phyloP scores from a whole-genome alignment of 2,797 vertebrate genomes.

The Anniella stebbinsi region DNA sequence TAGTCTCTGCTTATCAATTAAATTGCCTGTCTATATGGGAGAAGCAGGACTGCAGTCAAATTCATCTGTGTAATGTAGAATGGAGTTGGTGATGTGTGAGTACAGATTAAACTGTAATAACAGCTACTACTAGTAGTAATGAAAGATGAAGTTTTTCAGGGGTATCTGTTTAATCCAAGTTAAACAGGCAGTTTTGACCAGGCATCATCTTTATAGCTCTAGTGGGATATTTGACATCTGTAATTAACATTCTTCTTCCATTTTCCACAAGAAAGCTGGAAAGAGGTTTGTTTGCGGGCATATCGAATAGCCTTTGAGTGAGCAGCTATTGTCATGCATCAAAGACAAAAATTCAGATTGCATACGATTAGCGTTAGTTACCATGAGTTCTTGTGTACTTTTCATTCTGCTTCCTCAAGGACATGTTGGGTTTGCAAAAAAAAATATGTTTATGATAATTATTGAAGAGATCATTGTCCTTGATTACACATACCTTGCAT shows the following conservation, averaged over 20 bases:
- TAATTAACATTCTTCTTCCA: conserved; percentile 9
- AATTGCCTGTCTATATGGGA: neutral
- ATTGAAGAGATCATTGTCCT: conserved; percentile 37
- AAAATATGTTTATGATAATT: conserved; percentile 9
- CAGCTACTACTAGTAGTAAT: neutral
- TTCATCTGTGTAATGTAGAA: neutral
- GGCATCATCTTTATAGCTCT: neutral
- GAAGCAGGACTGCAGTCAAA: neutral
- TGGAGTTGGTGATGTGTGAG: neutral
- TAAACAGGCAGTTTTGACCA: neutral
- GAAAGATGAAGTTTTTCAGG: neutral
- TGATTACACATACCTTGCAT: neutral
- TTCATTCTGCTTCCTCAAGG: conserved; percentile 21
- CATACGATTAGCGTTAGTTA: conserved; percentile 19
- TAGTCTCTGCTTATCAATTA: neutral
- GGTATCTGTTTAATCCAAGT: neutral
- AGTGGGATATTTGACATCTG: conserved; percentile 16
- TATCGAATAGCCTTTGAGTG: conserved; percentile 22
- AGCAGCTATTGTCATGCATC: neutral
- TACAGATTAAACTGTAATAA: neutral
- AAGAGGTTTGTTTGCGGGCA: conserved; percentile 21
- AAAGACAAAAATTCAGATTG: neutral
- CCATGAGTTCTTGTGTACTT: conserved; percentile 14
- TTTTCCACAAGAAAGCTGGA: conserved; percentile 31
- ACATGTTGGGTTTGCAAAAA: neutral